These are phyloP conservation scores for Bursaphelenchus okinawaensis DNA, from an alignment of 2,888 invertebrate species.

Conservation along the genomic window DNA sequence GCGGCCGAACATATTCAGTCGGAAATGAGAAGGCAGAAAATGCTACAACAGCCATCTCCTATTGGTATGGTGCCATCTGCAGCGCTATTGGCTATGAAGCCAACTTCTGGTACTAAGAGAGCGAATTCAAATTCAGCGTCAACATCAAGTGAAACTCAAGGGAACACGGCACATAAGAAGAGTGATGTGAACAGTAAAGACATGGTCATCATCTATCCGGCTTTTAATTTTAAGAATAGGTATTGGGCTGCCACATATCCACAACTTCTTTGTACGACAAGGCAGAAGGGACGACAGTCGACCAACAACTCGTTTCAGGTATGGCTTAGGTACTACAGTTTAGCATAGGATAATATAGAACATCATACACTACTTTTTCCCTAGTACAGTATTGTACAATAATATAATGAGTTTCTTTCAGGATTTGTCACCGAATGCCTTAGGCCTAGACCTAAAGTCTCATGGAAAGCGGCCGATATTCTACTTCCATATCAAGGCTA, in stretches of 20 bases:
- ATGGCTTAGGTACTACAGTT: too few species aligned
- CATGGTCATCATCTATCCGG: conserved; percentile 40
- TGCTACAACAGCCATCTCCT: conserved; percentile 50
- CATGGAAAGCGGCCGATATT: conserved; percentile 54
- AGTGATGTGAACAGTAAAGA: conserved; percentile 53
- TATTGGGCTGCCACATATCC: conserved; percentile 56
- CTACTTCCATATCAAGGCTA: conserved; percentile 54
- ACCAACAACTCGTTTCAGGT: conserved; percentile 45
- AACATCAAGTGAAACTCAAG: conserved; percentile 15
- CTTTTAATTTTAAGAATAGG: conserved; percentile 43
- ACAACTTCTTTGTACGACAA: conserved; percentile 52
- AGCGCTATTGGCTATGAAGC: conserved; percentile 51
- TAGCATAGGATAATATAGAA: too few species aligned
- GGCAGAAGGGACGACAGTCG: conserved; percentile 51
- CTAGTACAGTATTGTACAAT: too few species aligned
- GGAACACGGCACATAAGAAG: conserved; percentile 54
- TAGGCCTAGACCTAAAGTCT: conserved; percentile 28
- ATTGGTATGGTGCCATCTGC: conserved; percentile 41
- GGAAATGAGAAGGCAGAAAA: conserved; percentile 45
- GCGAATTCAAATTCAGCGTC: conserved; percentile 32
- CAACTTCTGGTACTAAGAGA: conserved; percentile 51
- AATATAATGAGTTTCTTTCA: too few species aligned
- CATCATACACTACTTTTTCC: too few species aligned
- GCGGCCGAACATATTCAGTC: conserved; percentile 50
- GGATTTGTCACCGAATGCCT: conserved; percentile 39